A percentile compares a stretch with the other conserved stretches of the same genome.
Conservation (phyloP, 2,888 invertebrate species). For the Agonum fuliginosum region DNA sequence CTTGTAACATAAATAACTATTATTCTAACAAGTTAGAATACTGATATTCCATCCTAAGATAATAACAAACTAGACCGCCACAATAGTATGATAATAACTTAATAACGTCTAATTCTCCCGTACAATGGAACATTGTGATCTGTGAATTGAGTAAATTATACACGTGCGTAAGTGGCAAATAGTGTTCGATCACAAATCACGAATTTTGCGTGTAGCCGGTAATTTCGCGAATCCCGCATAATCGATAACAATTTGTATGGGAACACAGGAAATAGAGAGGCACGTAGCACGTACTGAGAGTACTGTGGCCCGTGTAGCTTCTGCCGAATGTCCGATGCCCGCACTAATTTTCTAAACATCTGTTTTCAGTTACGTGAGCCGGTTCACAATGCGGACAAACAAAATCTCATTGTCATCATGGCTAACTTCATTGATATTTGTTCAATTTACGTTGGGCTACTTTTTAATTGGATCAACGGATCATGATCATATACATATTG, state of each 20-base stretch:
- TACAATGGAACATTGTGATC: neutral
- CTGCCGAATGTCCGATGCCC: neutral
- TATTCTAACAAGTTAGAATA: no score
- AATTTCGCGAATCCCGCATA: constrained; percentile 10
- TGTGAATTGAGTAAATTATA: neutral
- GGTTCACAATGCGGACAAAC: constrained; percentile 14
- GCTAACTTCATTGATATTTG: neutral
- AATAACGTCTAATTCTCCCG: neutral
- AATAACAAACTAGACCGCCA: no score
- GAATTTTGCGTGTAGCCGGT: neutral
- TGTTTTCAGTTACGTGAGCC: constrained; percentile 29
- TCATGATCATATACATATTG: no score
- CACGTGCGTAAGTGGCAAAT: neutral
- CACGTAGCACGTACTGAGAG: neutral
- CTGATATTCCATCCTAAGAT: no score
- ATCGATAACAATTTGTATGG: constrained; percentile 43
- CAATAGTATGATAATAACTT: no score
- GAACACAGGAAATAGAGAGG: neutral
- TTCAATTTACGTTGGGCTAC: neutral
- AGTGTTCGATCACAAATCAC: constrained; percentile 10
- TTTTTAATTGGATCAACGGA: no score
- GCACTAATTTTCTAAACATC: constrained; percentile 38
- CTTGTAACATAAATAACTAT: no score
- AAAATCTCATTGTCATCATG: constrained; percentile 27
- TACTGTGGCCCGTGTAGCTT: no score